Conservation (phyloP, 2,113 vertebrate species). For the Monarcha castaneiventris region DNA sequence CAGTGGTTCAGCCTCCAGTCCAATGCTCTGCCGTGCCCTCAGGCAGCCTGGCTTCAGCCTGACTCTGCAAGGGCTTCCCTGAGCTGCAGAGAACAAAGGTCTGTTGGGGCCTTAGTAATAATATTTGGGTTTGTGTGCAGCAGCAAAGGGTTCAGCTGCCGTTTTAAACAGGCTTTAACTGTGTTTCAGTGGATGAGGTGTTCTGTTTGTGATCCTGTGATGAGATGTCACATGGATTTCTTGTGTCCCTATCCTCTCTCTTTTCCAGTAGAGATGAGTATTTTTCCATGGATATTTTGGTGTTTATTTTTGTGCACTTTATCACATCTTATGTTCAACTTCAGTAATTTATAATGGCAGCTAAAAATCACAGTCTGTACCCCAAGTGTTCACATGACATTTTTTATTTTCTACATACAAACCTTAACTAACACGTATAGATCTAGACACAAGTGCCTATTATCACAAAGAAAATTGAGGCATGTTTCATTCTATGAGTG, state of each 20-base stretch:
- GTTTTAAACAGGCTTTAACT: not conserved
- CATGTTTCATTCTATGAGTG: not conserved
- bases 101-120: not conserved
- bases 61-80: not conserved
- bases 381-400: not conserved
- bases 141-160: not conserved
- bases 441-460: slow-evolving; percentile 24
- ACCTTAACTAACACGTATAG: not conserved
- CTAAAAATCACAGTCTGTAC: not conserved
- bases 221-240: not conserved
- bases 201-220: not conserved
- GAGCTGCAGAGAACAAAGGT: not conserved
- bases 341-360: not conserved
- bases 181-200: not conserved
- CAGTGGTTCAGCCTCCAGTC: not conserved
- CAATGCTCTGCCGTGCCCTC: rapidly evolving
- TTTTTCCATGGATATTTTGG: not conserved
- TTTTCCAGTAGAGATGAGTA: not conserved
- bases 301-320: not conserved
- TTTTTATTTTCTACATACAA: not conserved
- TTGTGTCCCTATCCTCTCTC: not conserved
- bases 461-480: slow-evolving; percentile 11
- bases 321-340: not conserved
- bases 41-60: rapidly evolving
- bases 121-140: not conserved